Evolutionary conservation across 2,888 invertebrate genomes (phyloP), one percentile per base, ranked within the genome.

Genomic region (Lasioglossum malachurum): DNA sequence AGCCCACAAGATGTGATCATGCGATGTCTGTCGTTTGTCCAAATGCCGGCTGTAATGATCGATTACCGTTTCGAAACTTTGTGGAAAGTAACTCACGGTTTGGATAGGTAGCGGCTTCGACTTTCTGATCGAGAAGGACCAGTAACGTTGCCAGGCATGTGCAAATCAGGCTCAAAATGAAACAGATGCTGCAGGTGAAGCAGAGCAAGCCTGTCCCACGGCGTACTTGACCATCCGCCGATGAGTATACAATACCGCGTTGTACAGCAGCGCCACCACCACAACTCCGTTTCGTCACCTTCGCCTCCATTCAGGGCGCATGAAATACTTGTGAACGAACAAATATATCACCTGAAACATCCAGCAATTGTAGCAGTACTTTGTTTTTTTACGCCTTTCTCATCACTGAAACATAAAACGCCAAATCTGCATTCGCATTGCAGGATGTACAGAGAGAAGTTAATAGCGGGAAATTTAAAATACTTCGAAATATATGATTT

Each of bases 111-210:
- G 82, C 80, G 23, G 93, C 87, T 71, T 92, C 90, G 41, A 93
- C 90, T 44, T 91, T 90, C 41, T 93, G 92, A 77, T 92, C 92
- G 46, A 94, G 67, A 19, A 94, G 80, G 12, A 94, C 82, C 44
- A 94, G 84, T 72, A 93, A 86, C 35, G 93, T 91, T 12, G 91
- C 89, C 38, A 94, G 87, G 60, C 91, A 92, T 75, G 91, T 91
- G 75, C 94, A 94, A 72, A 94, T 84, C 31, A 95, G 82, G 35
- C 91, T 89, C 4, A 94, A 87, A 53, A 94, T 88, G 19, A 92
- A 90, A 57, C 93, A 94, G 16, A 93, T 49, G 31, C 94, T 93
- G 80, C 93, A 94, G 67, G 90, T 87, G 82, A 94, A 90, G 74
- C 91, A 90, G 12, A 93, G 87, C 23, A 92, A 77, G 46, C 78